A percentile compares a stretch with the other conserved stretches of the same genome.
Evolutionary conservation across 1,140 invertebrate genomes (phyloP).

Genomic region (Acromyrmex heyeri): DNA sequence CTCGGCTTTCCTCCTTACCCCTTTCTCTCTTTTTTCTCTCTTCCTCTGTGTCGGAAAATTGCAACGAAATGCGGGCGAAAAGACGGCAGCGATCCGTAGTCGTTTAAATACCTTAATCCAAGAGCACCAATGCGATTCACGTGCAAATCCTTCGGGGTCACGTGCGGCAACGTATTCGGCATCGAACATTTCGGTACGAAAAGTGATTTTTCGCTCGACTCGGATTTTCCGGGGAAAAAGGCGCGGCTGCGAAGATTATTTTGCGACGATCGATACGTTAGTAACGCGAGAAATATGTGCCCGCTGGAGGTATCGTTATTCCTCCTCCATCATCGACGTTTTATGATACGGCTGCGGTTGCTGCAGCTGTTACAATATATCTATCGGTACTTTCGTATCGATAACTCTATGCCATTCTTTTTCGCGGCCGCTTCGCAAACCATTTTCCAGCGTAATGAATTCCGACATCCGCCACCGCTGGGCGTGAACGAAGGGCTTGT

Average conservation of each 20-base stretch:
- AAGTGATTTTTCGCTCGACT: constrained; percentile 56
- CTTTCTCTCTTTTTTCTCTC: constrained; percentile 7
- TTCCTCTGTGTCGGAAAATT: constrained; percentile 45
- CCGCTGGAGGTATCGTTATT: constrained; percentile 49
- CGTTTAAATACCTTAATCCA: constrained; percentile 72
- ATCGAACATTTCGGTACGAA: constrained; percentile 22
- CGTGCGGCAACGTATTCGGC: constrained; percentile 12
- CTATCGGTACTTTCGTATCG: constrained; percentile 48
- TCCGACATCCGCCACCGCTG: not conserved
- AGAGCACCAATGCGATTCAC: constrained; percentile 61
- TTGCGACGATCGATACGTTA: constrained; percentile 50
- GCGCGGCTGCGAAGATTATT: constrained; percentile 48
- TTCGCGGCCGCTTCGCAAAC: constrained; percentile 12
- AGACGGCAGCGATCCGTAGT: not conserved
- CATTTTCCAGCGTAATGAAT: constrained; percentile 53
- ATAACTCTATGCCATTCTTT: constrained; percentile 64
- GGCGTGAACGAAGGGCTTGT: not conserved
- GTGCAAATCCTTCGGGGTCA: constrained; percentile 54
- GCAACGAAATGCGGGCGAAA: constrained; percentile 40
- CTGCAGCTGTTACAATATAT: constrained; percentile 69
- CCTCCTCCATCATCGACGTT: constrained; percentile 47
- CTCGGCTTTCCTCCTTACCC: not conserved
- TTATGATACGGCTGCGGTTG: constrained; percentile 62
- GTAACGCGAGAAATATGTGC: constrained; percentile 58
- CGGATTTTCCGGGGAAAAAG: constrained; percentile 18